A percentile compares a stretch with the other conserved stretches of the same genome.
These are phyloP conservation scores for Channa argus DNA, from an alignment of 2,113 vertebrate species.

Conservation along the genomic window DNA sequence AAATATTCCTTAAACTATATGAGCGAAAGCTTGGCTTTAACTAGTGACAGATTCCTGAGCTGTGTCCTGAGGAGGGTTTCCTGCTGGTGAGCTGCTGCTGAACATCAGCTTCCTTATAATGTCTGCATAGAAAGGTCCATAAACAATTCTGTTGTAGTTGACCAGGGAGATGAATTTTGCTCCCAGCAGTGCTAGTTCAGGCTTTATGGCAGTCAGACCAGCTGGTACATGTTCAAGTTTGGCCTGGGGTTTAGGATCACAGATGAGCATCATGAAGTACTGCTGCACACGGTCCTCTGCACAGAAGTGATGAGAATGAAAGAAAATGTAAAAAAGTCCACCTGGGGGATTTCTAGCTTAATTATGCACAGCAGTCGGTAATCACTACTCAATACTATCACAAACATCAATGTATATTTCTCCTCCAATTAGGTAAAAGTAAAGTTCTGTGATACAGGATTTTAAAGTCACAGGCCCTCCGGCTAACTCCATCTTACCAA, in stretches of 20 bases:
- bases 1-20: slow-evolving; percentile 1
- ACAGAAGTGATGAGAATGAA: slow-evolving; percentile 21
- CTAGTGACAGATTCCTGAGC: slow-evolving; percentile 44
- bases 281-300: slow-evolving; percentile 91
- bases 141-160: slow-evolving; percentile 92
- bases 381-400: no score
- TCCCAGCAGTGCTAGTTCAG: slow-evolving; percentile 86
- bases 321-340: slow-evolving; percentile 10
- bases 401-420: not conserved
- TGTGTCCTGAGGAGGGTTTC: slow-evolving; percentile 57
- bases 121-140: slow-evolving; percentile 91
- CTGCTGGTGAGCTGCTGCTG: slow-evolving; percentile 54
- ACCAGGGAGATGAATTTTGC: slow-evolving; percentile 87
- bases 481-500: slow-evolving; percentile 84
- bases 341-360: not conserved
- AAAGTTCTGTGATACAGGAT: not conserved
- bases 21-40: slow-evolving; percentile 38
- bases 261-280: slow-evolving; percentile 87
- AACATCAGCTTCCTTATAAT: slow-evolving; percentile 93
- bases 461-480: not conserved
- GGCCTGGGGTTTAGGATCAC: slow-evolving; percentile 78
- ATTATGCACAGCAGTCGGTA: not conserved
- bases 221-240: slow-evolving; percentile 85
- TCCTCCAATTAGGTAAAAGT: rapidly evolving
- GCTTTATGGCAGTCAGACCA: slow-evolving; percentile 87